Conservation (phyloP, 2,888 invertebrate genomes). For the Ernsta delagoae region DNA sequence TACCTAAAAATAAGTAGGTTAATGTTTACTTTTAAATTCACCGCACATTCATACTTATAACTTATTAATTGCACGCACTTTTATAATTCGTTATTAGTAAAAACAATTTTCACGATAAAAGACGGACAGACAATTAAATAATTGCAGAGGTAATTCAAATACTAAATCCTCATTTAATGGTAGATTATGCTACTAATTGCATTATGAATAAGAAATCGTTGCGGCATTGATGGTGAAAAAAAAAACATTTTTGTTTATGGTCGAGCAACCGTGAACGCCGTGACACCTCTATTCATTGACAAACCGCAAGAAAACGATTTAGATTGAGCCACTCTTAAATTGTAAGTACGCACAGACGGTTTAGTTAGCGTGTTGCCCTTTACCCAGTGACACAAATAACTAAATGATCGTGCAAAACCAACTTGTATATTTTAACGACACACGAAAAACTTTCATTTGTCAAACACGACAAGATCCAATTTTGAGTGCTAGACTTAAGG, state of each 20-base stretch:
- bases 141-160: slow-evolving; percentile 8
- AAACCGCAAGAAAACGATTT: slow-evolving; percentile 47
- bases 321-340: slow-evolving; percentile 43
- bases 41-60: too few relatives aligned
- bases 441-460: slow-evolving; percentile 49
- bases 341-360: slow-evolving; percentile 49
- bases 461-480: slow-evolving; percentile 48
- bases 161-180: slow-evolving; percentile 13
- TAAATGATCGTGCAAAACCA: slow-evolving; percentile 55
- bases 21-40: too few relatives aligned
- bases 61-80: too few relatives aligned
- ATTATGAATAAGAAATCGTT: slow-evolving; percentile 27
- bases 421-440: slow-evolving; percentile 47
- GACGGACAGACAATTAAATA: not conserved
- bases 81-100: not conserved
- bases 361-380: slow-evolving; percentile 66
- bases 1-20: too few relatives aligned
- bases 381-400: slow-evolving; percentile 78
- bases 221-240: slow-evolving; percentile 28
- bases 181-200: slow-evolving; percentile 15
- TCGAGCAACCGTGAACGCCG: slow-evolving; percentile 46
- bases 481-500: slow-evolving; percentile 42
- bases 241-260: slow-evolving; percentile 46
- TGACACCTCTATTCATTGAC: slow-evolving; percentile 48
- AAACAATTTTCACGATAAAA: not conserved